Conservation (phyloP, 2,888 invertebrate genomes). For the Pyrrhosoma nymphula region DNA sequence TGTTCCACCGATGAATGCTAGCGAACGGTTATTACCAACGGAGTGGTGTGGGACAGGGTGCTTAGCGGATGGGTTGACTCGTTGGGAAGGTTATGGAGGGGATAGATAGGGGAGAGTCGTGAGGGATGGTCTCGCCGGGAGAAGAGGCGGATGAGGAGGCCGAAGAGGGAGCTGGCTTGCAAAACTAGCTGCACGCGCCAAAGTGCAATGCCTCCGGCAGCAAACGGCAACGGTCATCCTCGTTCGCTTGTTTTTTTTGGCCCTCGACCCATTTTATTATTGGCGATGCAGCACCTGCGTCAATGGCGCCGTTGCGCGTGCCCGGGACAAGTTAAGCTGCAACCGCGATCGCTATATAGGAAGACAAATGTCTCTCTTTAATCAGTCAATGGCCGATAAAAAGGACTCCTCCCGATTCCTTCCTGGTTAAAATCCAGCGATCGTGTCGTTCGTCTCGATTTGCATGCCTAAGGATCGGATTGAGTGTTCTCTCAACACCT, state of each 20-base stretch:
- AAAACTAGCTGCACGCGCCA: too few relatives aligned
- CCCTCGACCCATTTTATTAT: not conserved
- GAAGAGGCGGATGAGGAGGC: too few relatives aligned
- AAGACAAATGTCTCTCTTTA: not conserved
- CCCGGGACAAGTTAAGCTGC: not conserved
- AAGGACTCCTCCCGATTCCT: not conserved
- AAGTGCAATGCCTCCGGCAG: not conserved
- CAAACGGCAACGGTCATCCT: not conserved
- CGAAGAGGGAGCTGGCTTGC: too few relatives aligned
- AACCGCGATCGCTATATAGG: not conserved
- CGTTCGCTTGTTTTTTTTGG: not conserved
- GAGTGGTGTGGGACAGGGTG: too few relatives aligned
- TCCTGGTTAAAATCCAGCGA: not conserved
- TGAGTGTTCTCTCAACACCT: not conserved
- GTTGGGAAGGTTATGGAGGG: too few relatives aligned
- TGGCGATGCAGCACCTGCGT: not conserved
- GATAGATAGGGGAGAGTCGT: too few relatives aligned
- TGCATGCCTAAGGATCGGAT: not conserved
- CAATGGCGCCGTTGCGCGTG: not conserved
- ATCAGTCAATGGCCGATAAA: conserved; percentile 18
- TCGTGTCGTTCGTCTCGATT: not conserved
- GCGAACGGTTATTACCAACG: too few relatives aligned
- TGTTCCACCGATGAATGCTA: too few relatives aligned
- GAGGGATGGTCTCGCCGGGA: too few relatives aligned
- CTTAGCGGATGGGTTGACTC: too few relatives aligned